A percentile compares a stretch with the other conserved stretches of the same genome.
Evolutionary conservation across 1,140 invertebrate species (phyloP).

Genomic region (Orius laevigatus): DNA sequence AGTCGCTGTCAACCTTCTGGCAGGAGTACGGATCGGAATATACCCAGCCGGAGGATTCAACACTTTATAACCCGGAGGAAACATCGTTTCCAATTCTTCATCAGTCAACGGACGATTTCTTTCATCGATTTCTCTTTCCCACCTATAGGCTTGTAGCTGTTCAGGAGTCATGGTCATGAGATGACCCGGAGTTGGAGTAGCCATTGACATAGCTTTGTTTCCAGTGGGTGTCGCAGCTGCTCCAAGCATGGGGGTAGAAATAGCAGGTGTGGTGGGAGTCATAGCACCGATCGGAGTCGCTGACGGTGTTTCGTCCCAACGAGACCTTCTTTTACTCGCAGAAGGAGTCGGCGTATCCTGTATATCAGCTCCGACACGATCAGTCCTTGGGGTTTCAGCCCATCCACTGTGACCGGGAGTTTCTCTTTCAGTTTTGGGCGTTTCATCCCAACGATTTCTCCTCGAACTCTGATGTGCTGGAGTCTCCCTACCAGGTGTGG

Average conservation of each 20-base stretch:
- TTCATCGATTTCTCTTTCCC: conserved; percentile 98
- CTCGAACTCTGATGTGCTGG: conserved; percentile 60
- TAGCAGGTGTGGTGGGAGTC: conserved; percentile 30
- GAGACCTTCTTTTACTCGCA: conserved; percentile 75
- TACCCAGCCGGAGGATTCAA: conserved; percentile 90
- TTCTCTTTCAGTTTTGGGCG: conserved; percentile 92
- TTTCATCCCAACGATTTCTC: conserved; percentile 98
- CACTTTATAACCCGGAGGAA: conserved; percentile 96
- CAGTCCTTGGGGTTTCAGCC: conserved; percentile 94
- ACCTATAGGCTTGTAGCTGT: conserved; percentile 94
- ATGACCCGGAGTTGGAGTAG: conserved; percentile 89
- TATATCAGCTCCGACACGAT: conserved; percentile 54
- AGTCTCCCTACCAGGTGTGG: conserved; percentile 76
- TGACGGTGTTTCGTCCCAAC: conserved; percentile 96
- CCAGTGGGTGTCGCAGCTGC: conserved; percentile 78
- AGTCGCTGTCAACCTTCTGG: conserved; percentile 89
- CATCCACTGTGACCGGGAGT: conserved; percentile 92
- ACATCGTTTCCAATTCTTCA: conserved; percentile 93
- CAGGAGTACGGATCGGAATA: conserved; percentile 92
- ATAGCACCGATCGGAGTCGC: conserved; percentile 37
- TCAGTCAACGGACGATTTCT: conserved; percentile 89
- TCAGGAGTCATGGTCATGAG: conserved; percentile 97
- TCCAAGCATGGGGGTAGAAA: conserved; percentile 36
- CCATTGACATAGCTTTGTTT: conserved; percentile 91
- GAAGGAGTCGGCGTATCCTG: conserved; percentile 76